Base-by-base conservation (phyloP, 2,888 invertebrate genomes). In the Hedychridium roseum region DNA sequence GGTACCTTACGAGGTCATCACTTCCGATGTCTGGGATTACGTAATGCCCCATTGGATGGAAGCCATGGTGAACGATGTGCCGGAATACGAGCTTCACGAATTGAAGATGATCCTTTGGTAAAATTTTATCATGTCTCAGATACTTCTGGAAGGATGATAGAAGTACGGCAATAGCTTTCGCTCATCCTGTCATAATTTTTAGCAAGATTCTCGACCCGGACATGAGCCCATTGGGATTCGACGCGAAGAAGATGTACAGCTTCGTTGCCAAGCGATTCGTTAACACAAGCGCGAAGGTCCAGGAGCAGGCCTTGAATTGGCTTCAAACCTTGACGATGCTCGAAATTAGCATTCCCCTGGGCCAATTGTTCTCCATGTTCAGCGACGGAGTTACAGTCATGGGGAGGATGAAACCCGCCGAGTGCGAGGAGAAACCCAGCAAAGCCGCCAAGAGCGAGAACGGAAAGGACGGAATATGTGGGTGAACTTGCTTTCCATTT, bases 11-110 rank as follows among this genome's bases (percentile, higher is more conserved):
- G 97, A 98, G 66, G 92, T 99, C 17, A 93, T 99, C 59, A 94
- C 94, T 0, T 89, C 92, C 58, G 94, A 96, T 70, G 94, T 96
- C 45, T 99, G 99, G 99, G 94, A 97, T 76, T 91, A 91, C 76
- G 94, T 99, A 15, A 99, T 99, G 94, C 98, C 99, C 0, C 91
- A 94, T 68, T 99, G 99, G 99, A 91, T 99, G 90, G 97, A 97
- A 79, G 94, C 97, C 0, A 94, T 99, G 60, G 92, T 92, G 39
- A 90, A 91, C 52, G 94, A 94, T 73, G 92, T 94, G 0, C 92
- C 92, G 0, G 92, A 94, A 76, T 91, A 93, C 76, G 96, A 94
- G 71, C 81, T 94, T 31, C 81, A 85, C 37, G 94, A 95, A 72
- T 79, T 96, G 11, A 91, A 93, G 79, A 88, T 92, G 54, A 86